Evolutionary conservation across 2,888 invertebrate genomes (phyloP), one percentile per base, ranked within the genome.

Genomic region (Kuschelorhynchus macadamiae): DNA sequence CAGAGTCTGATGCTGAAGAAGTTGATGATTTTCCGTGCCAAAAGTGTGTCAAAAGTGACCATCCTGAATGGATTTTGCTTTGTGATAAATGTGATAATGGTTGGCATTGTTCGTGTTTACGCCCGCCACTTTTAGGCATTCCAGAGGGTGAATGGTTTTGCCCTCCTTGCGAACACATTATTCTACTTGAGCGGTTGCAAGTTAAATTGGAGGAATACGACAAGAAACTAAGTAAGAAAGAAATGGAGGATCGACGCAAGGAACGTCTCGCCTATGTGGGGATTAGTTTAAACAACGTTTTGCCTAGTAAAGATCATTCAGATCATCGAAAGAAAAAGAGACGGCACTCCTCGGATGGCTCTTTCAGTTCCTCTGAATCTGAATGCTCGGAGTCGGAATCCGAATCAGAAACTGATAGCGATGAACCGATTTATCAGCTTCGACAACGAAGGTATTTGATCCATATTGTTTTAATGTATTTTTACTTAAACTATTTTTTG

Each of bases 81-180:
- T 99, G 98, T 81, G 98, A 99, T 85, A 88, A 88, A 72, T 99
- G 98, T 83, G 97, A 99, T 83, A 90, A 88, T 70, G 98, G 98
- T n/a, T 98, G 96, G 90, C 98, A 99, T 86, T 97, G 96, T 69
- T 94, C 95, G 42, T 99, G 98, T 80, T 88, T 98, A 36, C 90
- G 94, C 70, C 98, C 98, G 0, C 90, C 96, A 65, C 88, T 99
- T 41, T 91, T 97, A 85, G 89, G 95, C 25, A 94, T 99, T 77
- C 99, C 98, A 0, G 96, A 97, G 81, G 98, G 98, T 0, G 95
- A 97, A 83, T 99, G 98, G 99, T 96, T 90, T 85, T 99, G 99
- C 83, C 98, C 98, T 30, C 94, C 95, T 0, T 99, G 98, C 84
- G 94, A 96, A 83, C 98, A 98, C 84, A 95, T 94, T 78, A 88